Evolutionary conservation across 1,140 invertebrate species (phyloP).

Genomic region (Listronotus bonariensis): DNA sequence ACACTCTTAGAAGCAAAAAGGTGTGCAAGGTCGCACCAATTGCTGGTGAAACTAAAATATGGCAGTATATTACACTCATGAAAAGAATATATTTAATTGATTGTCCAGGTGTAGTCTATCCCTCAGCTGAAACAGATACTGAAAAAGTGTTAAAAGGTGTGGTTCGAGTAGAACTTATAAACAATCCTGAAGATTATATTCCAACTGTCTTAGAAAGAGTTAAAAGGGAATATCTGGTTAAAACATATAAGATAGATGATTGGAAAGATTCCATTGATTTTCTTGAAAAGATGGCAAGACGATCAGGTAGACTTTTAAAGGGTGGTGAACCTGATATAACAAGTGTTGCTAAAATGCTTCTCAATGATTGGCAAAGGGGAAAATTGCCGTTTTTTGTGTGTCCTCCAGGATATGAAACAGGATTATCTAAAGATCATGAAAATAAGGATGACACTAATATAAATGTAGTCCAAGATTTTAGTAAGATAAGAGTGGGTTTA

Average conservation of each 20-base stretch:
- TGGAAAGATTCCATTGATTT: slow-evolving; percentile 88
- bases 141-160: slow-evolving; percentile 97
- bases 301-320: slow-evolving; percentile 89
- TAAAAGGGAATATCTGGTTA: slow-evolving; percentile 84
- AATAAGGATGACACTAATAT: slow-evolving; percentile 56
- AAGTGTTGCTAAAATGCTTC: slow-evolving; percentile 89
- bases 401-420: slow-evolving; percentile 77
- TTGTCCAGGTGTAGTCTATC: slow-evolving; percentile 98
- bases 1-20: slow-evolving; percentile 92
- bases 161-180: slow-evolving; percentile 93
- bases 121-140: slow-evolving; percentile 86
- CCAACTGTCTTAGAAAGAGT: slow-evolving; percentile 84
- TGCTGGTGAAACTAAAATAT: slow-evolving; percentile 99
- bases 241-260: slow-evolving; percentile 86
- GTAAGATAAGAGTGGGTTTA: slow-evolving; percentile 77
- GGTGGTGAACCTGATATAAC: slow-evolving; percentile 93
- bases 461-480: slow-evolving; percentile 75
- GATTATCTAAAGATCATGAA: slow-evolving; percentile 51
- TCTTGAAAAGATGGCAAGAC: slow-evolving; percentile 85
- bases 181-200: slow-evolving; percentile 95
- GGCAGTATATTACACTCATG: slow-evolving; percentile 99
- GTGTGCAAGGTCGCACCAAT: slow-evolving; percentile 99
- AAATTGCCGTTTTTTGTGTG: slow-evolving; percentile 93
- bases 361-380: slow-evolving; percentile 99
- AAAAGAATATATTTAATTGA: slow-evolving; percentile 96